These are phyloP conservation scores for Neopipo cinnamomea DNA, from an alignment of 2,113 vertebrate species.

Conservation along the genomic window DNA sequence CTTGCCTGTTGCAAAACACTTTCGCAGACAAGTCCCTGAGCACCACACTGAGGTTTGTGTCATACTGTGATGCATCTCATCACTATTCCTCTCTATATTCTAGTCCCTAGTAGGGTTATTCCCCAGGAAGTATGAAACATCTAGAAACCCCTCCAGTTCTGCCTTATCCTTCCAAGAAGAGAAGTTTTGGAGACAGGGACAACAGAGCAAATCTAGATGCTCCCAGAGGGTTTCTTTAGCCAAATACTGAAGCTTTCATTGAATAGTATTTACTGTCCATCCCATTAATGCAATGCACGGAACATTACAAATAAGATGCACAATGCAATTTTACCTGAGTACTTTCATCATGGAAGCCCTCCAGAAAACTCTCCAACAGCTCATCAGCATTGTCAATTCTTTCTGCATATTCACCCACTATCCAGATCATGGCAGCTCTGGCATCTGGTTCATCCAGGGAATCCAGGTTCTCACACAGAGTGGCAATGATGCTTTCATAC, in stretches of 20 bases:
- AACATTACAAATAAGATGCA: background rate
- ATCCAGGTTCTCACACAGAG: slow-evolving; percentile 96
- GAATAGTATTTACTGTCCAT: background rate
- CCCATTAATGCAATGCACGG: background rate
- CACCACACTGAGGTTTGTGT: background rate
- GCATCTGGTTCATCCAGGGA: slow-evolving; percentile 97
- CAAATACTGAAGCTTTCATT: background rate
- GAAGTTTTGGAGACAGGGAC: background rate
- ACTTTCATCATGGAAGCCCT: slow-evolving; percentile 98
- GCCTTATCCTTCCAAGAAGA: background rate
- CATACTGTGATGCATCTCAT: background rate
- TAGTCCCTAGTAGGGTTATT: background rate
- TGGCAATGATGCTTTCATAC: slow-evolving; percentile 98
- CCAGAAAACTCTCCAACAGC: slow-evolving; percentile 94
- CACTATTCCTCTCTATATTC: background rate
- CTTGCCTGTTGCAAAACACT: background rate
- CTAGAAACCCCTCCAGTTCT: background rate
- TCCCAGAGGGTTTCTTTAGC: background rate
- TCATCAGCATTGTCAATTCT: slow-evolving; percentile 98
- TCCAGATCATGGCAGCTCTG: slow-evolving; percentile 99
- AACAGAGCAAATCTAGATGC: background rate
- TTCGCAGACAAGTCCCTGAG: background rate
- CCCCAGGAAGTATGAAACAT: background rate
- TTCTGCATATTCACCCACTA: slow-evolving; percentile 98
- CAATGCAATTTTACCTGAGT: slow-evolving; percentile 82